Base-by-base conservation (phyloP, 2,888 invertebrate species). In the Chorisops tibialis region DNA sequence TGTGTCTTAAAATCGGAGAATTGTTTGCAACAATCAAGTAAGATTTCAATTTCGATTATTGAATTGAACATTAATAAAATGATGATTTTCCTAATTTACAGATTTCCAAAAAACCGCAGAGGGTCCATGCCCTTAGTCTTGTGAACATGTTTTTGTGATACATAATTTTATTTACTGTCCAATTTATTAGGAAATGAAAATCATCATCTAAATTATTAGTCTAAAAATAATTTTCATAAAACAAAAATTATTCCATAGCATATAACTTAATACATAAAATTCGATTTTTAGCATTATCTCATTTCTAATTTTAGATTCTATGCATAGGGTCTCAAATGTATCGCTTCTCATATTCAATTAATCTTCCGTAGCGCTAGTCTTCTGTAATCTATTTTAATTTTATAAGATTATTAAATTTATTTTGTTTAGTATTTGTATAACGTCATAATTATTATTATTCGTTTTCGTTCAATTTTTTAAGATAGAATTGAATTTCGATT, bases 1-100 rank as follows among this genome's bases (percentile, higher is more conserved):
- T 78, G 78, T 67, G 72, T 76, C 51, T 71, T 78, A 69, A 76
- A 76, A 68, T 74, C 75, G 24, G 78, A 78, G 67, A 78, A 78
- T 69, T 78, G 78, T 63, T 70, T 77, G 51, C 75, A 70, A 62
- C 69, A 69, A 61, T 65, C 70, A 63, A 73, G 74, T 73, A 70
- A 72, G 70, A 48, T 52, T 47, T 56, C 16, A n/a, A 56, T 7
- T n/a, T n/a, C 7, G 4, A 21, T 43, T 1, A 38, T 37, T 38
- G 9, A 59, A 30, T 49, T 11, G 19, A 38, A 16, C 47, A 14
- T 12, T 37, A 9, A 11, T 18, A 39, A 19, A 21, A n/a, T 39
- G 18, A 3, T 38, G n/a, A 39, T n/a, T 49, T 30, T 63, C 45
- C 50, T 64, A 49, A 37, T 16, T 63, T 45, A 19, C 60, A 77